Conservation (phyloP, 2,113 vertebrate species). For the Tachuris rubrigastra region DNA sequence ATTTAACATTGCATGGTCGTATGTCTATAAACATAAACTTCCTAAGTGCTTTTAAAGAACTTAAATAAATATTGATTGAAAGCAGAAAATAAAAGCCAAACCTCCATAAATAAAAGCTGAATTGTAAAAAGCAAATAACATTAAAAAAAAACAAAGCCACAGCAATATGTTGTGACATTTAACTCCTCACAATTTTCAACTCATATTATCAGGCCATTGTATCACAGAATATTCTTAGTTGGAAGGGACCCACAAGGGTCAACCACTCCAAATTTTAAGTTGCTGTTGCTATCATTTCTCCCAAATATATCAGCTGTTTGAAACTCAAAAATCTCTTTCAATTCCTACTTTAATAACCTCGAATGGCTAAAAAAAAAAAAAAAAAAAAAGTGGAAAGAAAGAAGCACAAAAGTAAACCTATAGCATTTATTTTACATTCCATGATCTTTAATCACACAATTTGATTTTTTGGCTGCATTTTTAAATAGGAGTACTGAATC, state of each 20-base stretch:
- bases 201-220: not conserved
- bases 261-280: not conserved
- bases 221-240: not conserved
- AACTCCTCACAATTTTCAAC: not conserved
- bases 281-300: not conserved
- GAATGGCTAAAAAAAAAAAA: not conserved
- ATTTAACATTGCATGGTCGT: not conserved
- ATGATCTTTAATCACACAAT: not conserved
- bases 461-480: not conserved
- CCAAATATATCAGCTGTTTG: not conserved
- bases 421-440: not conserved
- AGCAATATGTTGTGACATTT: not conserved
- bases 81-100: not conserved
- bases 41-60: not conserved
- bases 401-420: not conserved
- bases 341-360: not conserved
- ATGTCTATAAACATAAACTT: not conserved
- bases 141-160: not conserved
- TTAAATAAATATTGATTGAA: not conserved
- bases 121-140: not conserved
- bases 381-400: not conserved
- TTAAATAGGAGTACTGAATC: not conserved
- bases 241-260: not conserved
- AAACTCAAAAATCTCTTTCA: not conserved
- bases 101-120: not conserved